A percentile compares a stretch with the other conserved stretches of the same genome.
Evolutionary conservation across 2,888 invertebrate species (phyloP).

Genomic region (Ichneumoninae sp.): DNA sequence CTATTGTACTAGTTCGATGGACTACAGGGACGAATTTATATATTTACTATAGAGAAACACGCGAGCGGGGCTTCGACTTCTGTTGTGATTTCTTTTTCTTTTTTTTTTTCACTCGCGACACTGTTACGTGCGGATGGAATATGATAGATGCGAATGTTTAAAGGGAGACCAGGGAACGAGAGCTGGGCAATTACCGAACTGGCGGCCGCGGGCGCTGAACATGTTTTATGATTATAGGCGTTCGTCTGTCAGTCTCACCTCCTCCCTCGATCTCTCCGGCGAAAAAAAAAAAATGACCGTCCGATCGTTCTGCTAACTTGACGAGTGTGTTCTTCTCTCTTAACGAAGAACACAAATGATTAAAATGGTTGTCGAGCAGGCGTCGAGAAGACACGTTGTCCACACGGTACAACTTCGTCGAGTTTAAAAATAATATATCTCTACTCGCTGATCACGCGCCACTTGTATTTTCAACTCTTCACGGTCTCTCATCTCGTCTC

Average conservation of each 20-base stretch:
- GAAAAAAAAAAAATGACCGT: neutral
- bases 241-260: neutral
- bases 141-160: neutral
- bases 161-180: neutral
- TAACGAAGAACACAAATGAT: conserved; percentile 10
- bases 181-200: conserved; percentile 29
- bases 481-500: conserved; percentile 7
- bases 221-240: conserved; percentile 31
- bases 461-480: conserved; percentile 26
- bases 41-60: conserved; percentile 15
- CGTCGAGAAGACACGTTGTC: conserved; percentile 38
- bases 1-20: neutral
- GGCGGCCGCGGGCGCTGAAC: conserved; percentile 22
- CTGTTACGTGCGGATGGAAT: neutral
- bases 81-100: neutral
- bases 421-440: conserved; percentile 62
- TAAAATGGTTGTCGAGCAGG: conserved; percentile 12
- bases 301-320: conserved; percentile 10
- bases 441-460: conserved; percentile 61
- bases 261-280: neutral
- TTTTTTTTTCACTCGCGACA: neutral
- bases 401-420: conserved; percentile 40
- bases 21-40: neutral
- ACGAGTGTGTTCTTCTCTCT: conserved; percentile 11
- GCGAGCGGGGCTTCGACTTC: neutral